A percentile compares a stretch with the other conserved stretches of the same genome.
These are phyloP conservation scores for Parnassius smintheus DNA, from an alignment of 2,888 invertebrate genomes.

Conservation along the genomic window DNA sequence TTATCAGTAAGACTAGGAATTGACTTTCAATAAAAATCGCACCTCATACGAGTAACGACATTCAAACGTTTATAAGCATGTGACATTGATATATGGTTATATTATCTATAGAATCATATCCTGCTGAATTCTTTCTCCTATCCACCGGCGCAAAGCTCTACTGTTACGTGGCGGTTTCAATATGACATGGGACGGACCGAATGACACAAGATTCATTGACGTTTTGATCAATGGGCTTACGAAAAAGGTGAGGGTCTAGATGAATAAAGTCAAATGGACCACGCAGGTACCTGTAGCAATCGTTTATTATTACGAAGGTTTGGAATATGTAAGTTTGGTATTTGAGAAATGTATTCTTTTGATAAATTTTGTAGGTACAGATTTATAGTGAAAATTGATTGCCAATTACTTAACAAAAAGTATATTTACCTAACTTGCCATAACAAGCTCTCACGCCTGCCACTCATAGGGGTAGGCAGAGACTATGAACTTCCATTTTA, in stretches of 20 bases:
- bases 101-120: conserved; percentile 8
- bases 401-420: no score
- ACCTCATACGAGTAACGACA: not conserved
- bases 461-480: no score
- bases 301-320: no score
- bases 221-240: conserved; percentile 22
- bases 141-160: conserved; percentile 10
- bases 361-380: no score
- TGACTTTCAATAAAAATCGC: no score
- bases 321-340: no score
- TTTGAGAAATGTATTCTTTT: no score
- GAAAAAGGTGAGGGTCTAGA: conserved; percentile 1
- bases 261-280: not conserved
- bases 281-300: conserved; percentile 6
- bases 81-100: conserved; percentile 18
- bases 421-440: no score
- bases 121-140: conserved; percentile 4
- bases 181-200: conserved; percentile 10
- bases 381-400: no score
- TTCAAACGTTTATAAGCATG: not conserved
- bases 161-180: conserved; percentile 11
- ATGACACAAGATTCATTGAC: conserved; percentile 20
- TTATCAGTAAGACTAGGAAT: no score
- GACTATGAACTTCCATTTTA: no score
- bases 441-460: no score